Base-by-base conservation (phyloP, 2,888 invertebrate species). In the Tetropium fuscum region DNA sequence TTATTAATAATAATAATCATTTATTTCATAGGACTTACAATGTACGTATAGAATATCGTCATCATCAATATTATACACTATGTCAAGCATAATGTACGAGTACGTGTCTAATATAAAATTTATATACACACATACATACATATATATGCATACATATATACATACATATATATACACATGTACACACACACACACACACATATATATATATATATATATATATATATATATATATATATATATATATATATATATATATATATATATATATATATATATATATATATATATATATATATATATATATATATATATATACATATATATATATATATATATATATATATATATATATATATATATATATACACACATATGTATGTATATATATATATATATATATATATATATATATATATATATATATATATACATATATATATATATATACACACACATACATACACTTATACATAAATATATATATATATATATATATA, bases 341-440 rank as follows among this genome's bases (percentile, higher is more conserved):
- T 22, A 22, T 22, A 22, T 22, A 22, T 22, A 22, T 22, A 22
- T 22, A 22, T 22, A 22, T 22, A 22, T 22, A 22, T 22, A 22
- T 22, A 22, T 22, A 22, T 22, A 22, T 22, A 22, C 7, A 22
- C 7, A 22, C 7, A 22, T 22, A 22, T 22, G 7, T 22, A 22
- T 22, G 7, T 22, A 22, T 22, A 22, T 22, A 22, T 22, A 22
- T 22, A 22, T 22, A 22, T 22, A 22, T 22, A 22, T 22, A 22
- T 22, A 22, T 22, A 22, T 22, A 22, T 25, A 47, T 30, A 47
- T 47, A 47, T 30, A 47, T 25, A 47, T 30, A 47, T 47, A 47
- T 30, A 47, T 25, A 47, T 30, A 47, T 47, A 47, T 13, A 47
- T 27, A 47, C 15, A 47, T 47, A 47, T 32, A 47, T 27, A 47